Base-by-base conservation (phyloP, 2,797 vertebrate species). In the Phataginus tetradactyla region DNA sequence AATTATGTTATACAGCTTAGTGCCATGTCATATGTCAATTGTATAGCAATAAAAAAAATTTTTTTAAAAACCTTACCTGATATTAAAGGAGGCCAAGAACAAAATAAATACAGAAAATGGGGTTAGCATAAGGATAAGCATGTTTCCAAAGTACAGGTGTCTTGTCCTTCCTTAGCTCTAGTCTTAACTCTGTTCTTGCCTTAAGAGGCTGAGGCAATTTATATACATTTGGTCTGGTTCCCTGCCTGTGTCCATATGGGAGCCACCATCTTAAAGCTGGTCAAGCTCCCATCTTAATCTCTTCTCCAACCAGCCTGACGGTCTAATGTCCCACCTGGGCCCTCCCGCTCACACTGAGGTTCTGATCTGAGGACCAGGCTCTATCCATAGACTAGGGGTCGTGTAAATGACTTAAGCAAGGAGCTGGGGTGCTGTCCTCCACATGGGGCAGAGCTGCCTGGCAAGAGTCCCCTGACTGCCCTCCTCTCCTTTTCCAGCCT, bases 21-120 rank as follows among this genome's bases (percentile, higher is more conserved):
- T 66, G 53, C 25, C n/a, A 49, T 15, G 20, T 64, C 39, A 25
- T 64, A 53, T 89, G 59, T 89, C 59, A 78, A 55, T 78, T 63
- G 5, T 29, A 87, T 37, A 42, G 61, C 42, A 37, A 34, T 66
- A 66, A 18, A 34, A 66, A 49, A 72, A 61, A 61, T 45, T 45
- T 45, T 45, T 45, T 45, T 11, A 86, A 59, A 29, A 91, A 78
- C 0, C 10, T 59, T 66, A 64, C 18, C 20, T 64, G 86, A 86
- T 84, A 66, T 57, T 59, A 32, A 95, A 85, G n/a, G 85, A 96
- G 42, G 17, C n/a, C 71, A n/a, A 59, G 92, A 96, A 53, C 66
- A 91, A 88, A 87, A 93, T 29, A 80, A 55, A 27, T 34, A 75
- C 4, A 53, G 61, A 75, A 90, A 77, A 66, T 32, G 39, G 71